Evolutionary conservation across 2,888 invertebrate genomes (phyloP).

Genomic region (Nephrotoma guestfalica): DNA sequence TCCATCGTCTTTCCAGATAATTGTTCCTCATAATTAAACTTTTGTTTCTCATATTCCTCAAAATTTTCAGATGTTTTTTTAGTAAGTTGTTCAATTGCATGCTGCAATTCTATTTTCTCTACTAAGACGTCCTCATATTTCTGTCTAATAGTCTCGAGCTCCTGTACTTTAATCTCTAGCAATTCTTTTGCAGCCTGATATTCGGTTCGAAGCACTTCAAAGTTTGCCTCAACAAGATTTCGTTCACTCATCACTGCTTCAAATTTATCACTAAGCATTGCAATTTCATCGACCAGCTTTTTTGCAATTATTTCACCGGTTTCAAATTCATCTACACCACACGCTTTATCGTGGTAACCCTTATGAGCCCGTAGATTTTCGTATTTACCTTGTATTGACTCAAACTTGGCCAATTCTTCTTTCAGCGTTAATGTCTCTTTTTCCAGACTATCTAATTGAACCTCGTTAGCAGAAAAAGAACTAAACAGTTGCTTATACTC

Average conservation of each 20-base stretch:
- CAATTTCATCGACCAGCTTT: background rate
- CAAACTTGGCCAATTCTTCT: background rate
- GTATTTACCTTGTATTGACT: background rate
- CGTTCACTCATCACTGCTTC: background rate
- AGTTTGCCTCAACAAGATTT: background rate
- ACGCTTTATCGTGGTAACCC: background rate
- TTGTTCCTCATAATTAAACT: background rate
- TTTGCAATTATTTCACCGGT: background rate
- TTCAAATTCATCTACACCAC: background rate
- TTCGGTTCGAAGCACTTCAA: background rate
- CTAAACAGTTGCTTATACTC: background rate
- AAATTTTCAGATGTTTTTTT: conserved; percentile 2
- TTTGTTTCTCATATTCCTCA: background rate
- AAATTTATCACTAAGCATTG: background rate
- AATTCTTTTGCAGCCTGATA: background rate
- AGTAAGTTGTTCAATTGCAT: conserved; percentile 17
- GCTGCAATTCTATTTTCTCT: conserved; percentile 15
- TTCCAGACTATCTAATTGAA: background rate
- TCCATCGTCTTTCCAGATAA: background rate
- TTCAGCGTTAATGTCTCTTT: background rate
- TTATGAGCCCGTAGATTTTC: background rate
- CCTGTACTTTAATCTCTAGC: conserved; percentile 7
- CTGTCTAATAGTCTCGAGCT: conserved; percentile 18
- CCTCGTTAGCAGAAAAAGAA: background rate
- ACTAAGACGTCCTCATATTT: conserved; percentile 18